Conservation (phyloP, 2,797 vertebrate species). For the Gymnothorax reevesii region DNA sequence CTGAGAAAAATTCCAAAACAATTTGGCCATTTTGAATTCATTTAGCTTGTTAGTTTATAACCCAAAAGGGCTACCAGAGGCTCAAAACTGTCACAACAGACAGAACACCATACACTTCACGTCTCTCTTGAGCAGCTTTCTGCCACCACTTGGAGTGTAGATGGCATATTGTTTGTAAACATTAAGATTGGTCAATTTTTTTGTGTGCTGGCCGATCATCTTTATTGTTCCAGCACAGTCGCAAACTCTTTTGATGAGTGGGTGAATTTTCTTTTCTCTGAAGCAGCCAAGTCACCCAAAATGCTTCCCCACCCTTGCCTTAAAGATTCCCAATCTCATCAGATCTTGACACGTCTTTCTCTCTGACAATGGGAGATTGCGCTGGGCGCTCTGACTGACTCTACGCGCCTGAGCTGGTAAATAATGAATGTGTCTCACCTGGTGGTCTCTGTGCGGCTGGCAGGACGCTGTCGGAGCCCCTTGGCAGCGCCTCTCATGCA, state of each 20-base stretch:
- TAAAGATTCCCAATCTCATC: slow-evolving; percentile 63
- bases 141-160: too few relatives aligned
- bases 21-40: too few relatives aligned
- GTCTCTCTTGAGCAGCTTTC: too few relatives aligned
- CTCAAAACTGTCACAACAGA: too few relatives aligned
- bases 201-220: not conserved
- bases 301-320: slow-evolving; percentile 30
- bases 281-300: slow-evolving; percentile 34
- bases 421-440: slow-evolving; percentile 71
- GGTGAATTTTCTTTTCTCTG: slow-evolving; percentile 19
- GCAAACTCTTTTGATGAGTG: slow-evolving; percentile 19
- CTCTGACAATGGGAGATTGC: slow-evolving; percentile 58
- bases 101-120: too few relatives aligned
- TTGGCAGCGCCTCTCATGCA: slow-evolving; percentile 14
- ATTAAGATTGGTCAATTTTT: not conserved
- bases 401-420: slow-evolving; percentile 58
- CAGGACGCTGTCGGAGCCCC: slow-evolving; percentile 20
- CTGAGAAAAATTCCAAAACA: too few relatives aligned
- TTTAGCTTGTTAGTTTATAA: too few relatives aligned
- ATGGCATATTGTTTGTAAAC: too few relatives aligned
- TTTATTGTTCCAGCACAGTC: not conserved
- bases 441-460: slow-evolving; percentile 59
- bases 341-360: slow-evolving; percentile 56
- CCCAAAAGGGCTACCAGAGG: too few relatives aligned
- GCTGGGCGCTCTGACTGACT: slow-evolving; percentile 53